A percentile compares a stretch with the other conserved stretches of the same genome.
These are phyloP conservation scores for Cheilosia grossa DNA, from an alignment of 2,888 invertebrate species.

Conservation along the genomic window DNA sequence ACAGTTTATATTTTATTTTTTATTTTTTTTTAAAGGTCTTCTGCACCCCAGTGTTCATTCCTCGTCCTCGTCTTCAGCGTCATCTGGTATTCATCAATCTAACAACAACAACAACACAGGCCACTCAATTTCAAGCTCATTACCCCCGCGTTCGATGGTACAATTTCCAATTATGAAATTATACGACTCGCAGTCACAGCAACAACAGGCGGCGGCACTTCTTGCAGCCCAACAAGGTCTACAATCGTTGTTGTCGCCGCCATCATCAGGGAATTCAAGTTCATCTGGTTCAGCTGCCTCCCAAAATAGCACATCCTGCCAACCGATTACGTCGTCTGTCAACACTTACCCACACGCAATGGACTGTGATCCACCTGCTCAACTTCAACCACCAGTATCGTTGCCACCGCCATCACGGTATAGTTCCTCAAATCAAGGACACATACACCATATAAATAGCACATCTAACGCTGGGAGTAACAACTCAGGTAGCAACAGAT, in stretches of 20 bases:
- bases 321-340: constrained; percentile 68
- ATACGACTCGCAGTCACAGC: constrained; percentile 77
- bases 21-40: constrained; percentile 77
- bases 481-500: constrained; percentile 35
- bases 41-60: constrained; percentile 79
- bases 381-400: constrained; percentile 77
- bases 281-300: constrained; percentile 73
- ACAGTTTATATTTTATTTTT: constrained; percentile 1
- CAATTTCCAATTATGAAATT: constrained; percentile 77
- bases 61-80: constrained; percentile 76
- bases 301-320: constrained; percentile 71
- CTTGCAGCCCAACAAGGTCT: constrained; percentile 78
- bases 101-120: constrained; percentile 79
- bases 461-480: constrained; percentile 29
- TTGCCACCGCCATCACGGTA: constrained; percentile 60
- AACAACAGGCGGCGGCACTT: constrained; percentile 75
- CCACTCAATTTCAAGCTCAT: constrained; percentile 64
- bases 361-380: constrained; percentile 90
- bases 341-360: constrained; percentile 85
- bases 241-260: constrained; percentile 78
- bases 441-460: constrained; percentile 70
- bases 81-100: constrained; percentile 76
- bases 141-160: constrained; percentile 75
- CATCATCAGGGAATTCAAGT: constrained; percentile 74
- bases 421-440: constrained; percentile 71